Conservation (phyloP, 2,797 vertebrate species). For the Anniella stebbinsi region DNA sequence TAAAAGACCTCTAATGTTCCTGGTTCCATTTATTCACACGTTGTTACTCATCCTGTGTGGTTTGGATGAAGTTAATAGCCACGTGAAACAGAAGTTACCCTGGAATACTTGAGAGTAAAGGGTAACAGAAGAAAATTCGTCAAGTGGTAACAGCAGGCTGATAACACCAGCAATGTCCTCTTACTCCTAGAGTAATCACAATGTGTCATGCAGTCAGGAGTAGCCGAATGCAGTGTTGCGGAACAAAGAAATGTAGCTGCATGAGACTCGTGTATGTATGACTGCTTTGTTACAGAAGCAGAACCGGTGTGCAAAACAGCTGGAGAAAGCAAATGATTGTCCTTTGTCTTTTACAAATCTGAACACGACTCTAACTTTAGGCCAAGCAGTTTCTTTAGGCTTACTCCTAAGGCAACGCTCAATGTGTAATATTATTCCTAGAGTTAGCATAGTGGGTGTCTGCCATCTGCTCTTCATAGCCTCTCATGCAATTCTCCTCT, state of each 20-base stretch:
- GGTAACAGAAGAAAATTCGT: too few species aligned
- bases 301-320: background rate
- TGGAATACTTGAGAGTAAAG: too few species aligned
- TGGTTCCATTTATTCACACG: too few species aligned
- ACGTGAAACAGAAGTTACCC: too few species aligned
- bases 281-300: background rate
- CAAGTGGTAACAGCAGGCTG: too few species aligned
- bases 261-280: too few species aligned
- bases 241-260: background rate
- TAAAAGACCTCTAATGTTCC: too few species aligned
- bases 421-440: background rate
- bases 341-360: background rate
- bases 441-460: background rate
- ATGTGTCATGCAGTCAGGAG: background rate
- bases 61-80: too few species aligned
- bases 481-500: background rate
- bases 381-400: background rate
- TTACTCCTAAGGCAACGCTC: background rate
- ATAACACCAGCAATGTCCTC: too few species aligned
- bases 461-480: background rate
- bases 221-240: background rate
- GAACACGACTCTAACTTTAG: background rate
- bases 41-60: too few species aligned
- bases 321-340: background rate
- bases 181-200: background rate